These are phyloP conservation scores for Zaprionus taronus DNA, from an alignment of 1,140 invertebrate genomes.

Conservation along the genomic window DNA sequence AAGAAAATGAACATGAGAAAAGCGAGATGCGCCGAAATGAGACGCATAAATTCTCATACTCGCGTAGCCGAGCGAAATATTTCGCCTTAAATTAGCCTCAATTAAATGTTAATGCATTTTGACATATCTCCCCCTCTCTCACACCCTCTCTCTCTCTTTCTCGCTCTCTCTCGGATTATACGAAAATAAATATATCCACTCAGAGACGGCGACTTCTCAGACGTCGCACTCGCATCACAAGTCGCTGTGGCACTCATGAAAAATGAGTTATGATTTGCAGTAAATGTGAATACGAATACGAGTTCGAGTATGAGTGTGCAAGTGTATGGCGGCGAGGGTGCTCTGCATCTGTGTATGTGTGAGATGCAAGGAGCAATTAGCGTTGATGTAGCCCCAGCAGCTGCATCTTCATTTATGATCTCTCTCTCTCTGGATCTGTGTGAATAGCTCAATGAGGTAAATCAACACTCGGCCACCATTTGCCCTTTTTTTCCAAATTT, in stretches of 20 bases:
- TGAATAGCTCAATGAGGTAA: slow-evolving; percentile 41
- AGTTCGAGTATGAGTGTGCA: background rate
- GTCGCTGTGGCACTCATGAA: slow-evolving; percentile 43
- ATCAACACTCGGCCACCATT: slow-evolving; percentile 12
- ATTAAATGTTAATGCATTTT: slow-evolving; percentile 85
- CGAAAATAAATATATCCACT: slow-evolving; percentile 37
- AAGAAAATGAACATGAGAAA: slow-evolving; percentile 30
- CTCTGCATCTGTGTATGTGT: slow-evolving; percentile 22
- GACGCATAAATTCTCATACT: slow-evolving; percentile 82
- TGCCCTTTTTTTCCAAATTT: background rate
- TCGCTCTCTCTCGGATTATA: slow-evolving; percentile 25
- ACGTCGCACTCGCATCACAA: slow-evolving; percentile 30
- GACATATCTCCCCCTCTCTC: slow-evolving; percentile 71
- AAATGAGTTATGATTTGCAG: slow-evolving; percentile 77
- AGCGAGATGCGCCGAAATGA: slow-evolving; percentile 57
- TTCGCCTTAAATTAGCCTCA: slow-evolving; percentile 84
- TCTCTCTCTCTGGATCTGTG: slow-evolving; percentile 45
- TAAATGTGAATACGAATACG: slow-evolving; percentile 1
- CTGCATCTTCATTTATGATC: slow-evolving; percentile 79
- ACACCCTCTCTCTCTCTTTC: background rate
- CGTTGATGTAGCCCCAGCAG: slow-evolving; percentile 77
- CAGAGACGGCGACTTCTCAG: slow-evolving; percentile 30
- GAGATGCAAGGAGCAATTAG: slow-evolving; percentile 77
- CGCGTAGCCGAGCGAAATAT: slow-evolving; percentile 67
- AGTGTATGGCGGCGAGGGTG: background rate